Evolutionary conservation across 2,797 vertebrate species (phyloP), one percentile per base, ranked within the genome.

Genomic region (Sebastolobus alascanus): DNA sequence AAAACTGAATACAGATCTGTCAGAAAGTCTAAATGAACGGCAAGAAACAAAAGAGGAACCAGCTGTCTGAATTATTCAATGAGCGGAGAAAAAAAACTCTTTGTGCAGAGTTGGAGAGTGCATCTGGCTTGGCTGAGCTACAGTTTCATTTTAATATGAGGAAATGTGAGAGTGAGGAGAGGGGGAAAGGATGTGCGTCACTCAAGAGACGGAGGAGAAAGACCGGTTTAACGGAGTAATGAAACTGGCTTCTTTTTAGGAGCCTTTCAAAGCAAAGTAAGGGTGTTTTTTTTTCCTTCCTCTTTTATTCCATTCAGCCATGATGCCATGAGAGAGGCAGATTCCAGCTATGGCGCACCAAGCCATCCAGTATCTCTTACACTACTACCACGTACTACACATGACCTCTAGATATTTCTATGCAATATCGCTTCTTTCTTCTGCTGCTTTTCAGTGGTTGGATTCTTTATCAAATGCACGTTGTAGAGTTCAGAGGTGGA

Each of bases 51-150:
- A 84, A 75, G 66, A 67, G 68, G 68, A 87, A 79, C 68, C 92
- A 93, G 94, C 91, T 94, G 93, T 77, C 78, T 84, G 84, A 59
- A 85, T 88, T 69, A 71, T 89, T 86, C 71, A 77, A 89, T 73
- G 70, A 85, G 79, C 81, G 81, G 46, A 9, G 50, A 18, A 20
- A 73, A 84, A 52, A 80, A 85, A 80, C 29, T 85, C 70, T 82
- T 88, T 87, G 79, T 82, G 35, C n/a, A 68, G 83, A 87, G 71
- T 33, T 88, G 82, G 87, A 90, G 89, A 86, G 86, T 83, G 87
- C 89, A 93, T 95, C 93, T 91, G 93, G 83, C 83, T 92, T 94
- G 93, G 91, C 91, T 83, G 76, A 61, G 89, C 65, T 73, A 80
- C 89, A 92, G 85, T 90, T 88, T 85, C 73, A 66, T 93, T 91